Evolutionary conservation across 2,888 invertebrate genomes (phyloP).

Genomic region (Bimastos eiseni): DNA sequence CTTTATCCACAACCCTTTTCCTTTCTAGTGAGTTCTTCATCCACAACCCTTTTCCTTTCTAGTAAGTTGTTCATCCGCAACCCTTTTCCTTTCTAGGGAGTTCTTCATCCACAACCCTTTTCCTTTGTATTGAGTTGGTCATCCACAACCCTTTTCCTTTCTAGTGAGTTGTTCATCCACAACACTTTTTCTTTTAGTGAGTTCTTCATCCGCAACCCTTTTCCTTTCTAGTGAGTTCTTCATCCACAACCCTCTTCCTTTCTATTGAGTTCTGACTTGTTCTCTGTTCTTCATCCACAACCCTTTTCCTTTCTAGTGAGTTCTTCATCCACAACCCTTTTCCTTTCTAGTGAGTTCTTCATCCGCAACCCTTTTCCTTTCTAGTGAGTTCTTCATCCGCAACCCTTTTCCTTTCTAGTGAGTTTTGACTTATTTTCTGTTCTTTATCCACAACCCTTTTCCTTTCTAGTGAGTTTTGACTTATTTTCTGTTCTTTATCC

Average conservation of each 20-base stretch:
- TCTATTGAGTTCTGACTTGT: too few species aligned
- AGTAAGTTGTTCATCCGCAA: not conserved
- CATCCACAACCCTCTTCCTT: too few species aligned
- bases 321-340: too few species aligned
- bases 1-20: not conserved
- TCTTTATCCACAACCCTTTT: too few species aligned
- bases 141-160: not conserved
- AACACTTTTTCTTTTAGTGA: too few species aligned
- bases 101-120: not conserved
- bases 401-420: not conserved
- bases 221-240: not conserved
- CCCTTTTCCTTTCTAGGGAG: not conserved
- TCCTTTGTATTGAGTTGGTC: too few species aligned
- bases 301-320: not conserved
- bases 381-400: not conserved
- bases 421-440: not conserved
- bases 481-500: not conserved
- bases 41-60: too few species aligned
- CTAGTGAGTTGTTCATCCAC: not conserved
- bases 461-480: too few species aligned
- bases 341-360: too few species aligned
- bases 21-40: not conserved
- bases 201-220: not conserved
- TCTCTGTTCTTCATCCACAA: not conserved
- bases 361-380: too few species aligned